phyloP scores from a whole-genome alignment of 2,113 vertebrate species.

The Stomatorhinus ivindoensis region DNA sequence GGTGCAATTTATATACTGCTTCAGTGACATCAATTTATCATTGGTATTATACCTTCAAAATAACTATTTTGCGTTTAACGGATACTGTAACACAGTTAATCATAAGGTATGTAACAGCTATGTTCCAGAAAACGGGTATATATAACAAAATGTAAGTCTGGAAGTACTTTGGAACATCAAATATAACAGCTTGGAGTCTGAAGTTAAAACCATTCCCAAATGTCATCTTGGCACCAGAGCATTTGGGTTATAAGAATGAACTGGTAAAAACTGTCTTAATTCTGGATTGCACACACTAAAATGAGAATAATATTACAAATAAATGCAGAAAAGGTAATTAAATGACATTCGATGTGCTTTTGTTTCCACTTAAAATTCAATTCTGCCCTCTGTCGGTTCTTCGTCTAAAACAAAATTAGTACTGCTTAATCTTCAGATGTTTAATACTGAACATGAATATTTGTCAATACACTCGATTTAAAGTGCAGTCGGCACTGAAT shows the following conservation, averaged over 20 bases:
- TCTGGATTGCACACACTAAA: background rate
- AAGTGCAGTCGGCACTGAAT: background rate
- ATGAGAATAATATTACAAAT: background rate
- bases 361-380: constrained; percentile 1
- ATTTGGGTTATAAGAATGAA: background rate
- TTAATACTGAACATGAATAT: background rate
- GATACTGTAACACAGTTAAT: background rate
- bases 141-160: background rate
- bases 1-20: background rate
- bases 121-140: background rate
- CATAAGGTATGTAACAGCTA: background rate
- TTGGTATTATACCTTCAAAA: background rate
- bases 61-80: background rate
- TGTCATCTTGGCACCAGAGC: background rate
- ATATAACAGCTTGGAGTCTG: background rate
- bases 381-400: constrained; percentile 13
- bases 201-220: background rate
- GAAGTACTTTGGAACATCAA: background rate
- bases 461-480: background rate
- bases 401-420: background rate
- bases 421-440: background rate
- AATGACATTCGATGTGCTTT: background rate
- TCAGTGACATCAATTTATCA: background rate
- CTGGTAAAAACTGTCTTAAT: background rate
- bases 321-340: background rate